Base-by-base conservation (phyloP, 2,888 invertebrate genomes). In the Calliphora vomitoria region DNA sequence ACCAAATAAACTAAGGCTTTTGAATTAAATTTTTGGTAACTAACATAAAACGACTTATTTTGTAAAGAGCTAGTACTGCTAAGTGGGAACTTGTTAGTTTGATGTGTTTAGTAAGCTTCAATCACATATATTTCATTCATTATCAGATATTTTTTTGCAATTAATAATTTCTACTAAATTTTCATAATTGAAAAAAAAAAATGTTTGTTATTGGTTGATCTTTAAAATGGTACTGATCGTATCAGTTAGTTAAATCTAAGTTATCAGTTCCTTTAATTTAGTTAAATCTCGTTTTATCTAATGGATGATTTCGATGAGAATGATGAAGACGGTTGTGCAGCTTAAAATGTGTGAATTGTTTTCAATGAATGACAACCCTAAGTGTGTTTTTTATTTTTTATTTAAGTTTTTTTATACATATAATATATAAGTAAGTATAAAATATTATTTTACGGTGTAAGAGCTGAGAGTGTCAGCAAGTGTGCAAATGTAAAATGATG, bases 301-400 rank as follows among this genome's bases (percentile, higher is more conserved):
- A 41, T 60, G 20, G 74, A 55, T 69, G 53, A 62, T 31, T 64
- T 44, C 11, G n/a, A 62, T 78, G 50, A 10, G n/a, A 60, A 20
- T 25, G 25, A 25, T 25, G 25, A 68, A 74, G 47, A 18, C 11
- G 13, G 44, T 3, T 31, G 80, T 85, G 84, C 20, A 58, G 53
- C n/a, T 15, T 62, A 41, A 74, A 69, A 76, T 66, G 35, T 4
- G 13, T 53, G 64, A 53, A 38, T 53, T 68, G 25, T 18, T 58
- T 50, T 47, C 50, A 47, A 78, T 78, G 66, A 69, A 75, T 85
- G 78, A 82, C 31, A 87, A 68, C 85, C 87, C 85, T 87, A 79
- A 79, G 85, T 87, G 87, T 87, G 87, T 82, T 87, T 80, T n/a
- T n/a, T n/a, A n/a, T n/a, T n/a, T n/a, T n/a, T 53, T 15, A 55